A percentile compares a stretch with the other conserved stretches of the same genome.
phyloP scores from a whole-genome alignment of 2,113 vertebrate genomes.

The Pongo pygmaeus region DNA sequence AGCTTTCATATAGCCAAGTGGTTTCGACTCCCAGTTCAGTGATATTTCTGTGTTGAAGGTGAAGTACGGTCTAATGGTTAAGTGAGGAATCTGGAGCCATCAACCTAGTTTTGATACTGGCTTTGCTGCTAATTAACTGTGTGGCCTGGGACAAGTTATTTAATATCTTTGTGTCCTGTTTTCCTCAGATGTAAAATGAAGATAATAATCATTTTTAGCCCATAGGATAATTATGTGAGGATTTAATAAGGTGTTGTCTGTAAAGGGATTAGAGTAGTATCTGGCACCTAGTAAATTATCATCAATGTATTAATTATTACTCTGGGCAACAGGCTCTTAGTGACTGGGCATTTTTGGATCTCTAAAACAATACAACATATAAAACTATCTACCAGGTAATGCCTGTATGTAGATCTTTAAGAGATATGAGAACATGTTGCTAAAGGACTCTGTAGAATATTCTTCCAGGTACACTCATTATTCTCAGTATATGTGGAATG shows the following conservation, averaged over 20 bases:
- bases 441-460: neutral
- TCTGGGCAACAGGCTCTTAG: neutral
- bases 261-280: neutral
- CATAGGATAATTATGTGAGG: neutral
- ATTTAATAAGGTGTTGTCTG: neutral
- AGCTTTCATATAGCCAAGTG: neutral
- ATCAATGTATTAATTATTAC: neutral
- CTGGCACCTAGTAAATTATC: neutral
- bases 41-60: neutral
- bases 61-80: neutral
- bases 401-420: neutral
- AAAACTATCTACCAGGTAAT: neutral
- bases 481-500: neutral
- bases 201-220: neutral
- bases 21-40: neutral
- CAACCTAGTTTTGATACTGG: neutral
- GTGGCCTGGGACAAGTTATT: neutral
- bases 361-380: neutral
- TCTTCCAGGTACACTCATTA: neutral
- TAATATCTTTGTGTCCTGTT: neutral
- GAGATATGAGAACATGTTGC: neutral
- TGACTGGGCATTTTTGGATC: neutral
- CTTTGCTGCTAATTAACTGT: neutral
- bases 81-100: neutral
- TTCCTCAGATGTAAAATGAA: neutral